Evolutionary conservation across 2,888 invertebrate genomes (phyloP), one percentile per base, ranked within the genome.

Genomic region (Drosophila monieri): DNA sequence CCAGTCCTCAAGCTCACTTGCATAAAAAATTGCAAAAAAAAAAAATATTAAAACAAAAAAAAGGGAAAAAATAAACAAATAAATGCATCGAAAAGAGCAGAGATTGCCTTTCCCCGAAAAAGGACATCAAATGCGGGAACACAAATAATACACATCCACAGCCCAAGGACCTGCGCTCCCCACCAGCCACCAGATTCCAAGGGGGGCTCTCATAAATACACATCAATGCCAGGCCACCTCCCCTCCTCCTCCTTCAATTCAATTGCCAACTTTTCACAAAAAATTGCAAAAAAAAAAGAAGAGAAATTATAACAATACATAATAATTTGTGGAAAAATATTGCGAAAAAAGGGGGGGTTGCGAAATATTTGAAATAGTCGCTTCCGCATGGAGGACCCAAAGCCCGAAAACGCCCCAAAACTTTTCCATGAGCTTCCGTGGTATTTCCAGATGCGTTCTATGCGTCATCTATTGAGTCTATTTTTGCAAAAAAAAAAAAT

Each of bases 291-390:
- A 71, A 54, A 69, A 65, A 54, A 35, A 71, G 18, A 54, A 67
- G 65, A 57, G 68, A 48, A 71, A 81, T 74, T 77, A 85, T 81
- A 81, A 87, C 77, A 85, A 84, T 87, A 87, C 81, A 81, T 76
- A 84, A 84, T 84, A 83, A 88, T 84, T 84, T 85, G 84, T 77
- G 85, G 65, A 80, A 77, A 86, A 84, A 84, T 76, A 80, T 79
- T 69, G 72, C 87, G 73, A 76, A 86, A 55, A 65, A 46, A 15
- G 18, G 35, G 15, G 15, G 15, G 5, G 14, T 6, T 18, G 67
- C 23, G 41, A 51, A 81, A 78, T 77, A 85, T 85, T 85, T 88
- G 66, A 88, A 88, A 84, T 88, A 87, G 85, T 85, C 88, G 68
- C 72, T 81, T 80, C 77, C 72, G 77, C 78, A 70, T 72, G 74